Base-by-base conservation (phyloP, 2,113 vertebrate species). In the Nesogale talazaci region DNA sequence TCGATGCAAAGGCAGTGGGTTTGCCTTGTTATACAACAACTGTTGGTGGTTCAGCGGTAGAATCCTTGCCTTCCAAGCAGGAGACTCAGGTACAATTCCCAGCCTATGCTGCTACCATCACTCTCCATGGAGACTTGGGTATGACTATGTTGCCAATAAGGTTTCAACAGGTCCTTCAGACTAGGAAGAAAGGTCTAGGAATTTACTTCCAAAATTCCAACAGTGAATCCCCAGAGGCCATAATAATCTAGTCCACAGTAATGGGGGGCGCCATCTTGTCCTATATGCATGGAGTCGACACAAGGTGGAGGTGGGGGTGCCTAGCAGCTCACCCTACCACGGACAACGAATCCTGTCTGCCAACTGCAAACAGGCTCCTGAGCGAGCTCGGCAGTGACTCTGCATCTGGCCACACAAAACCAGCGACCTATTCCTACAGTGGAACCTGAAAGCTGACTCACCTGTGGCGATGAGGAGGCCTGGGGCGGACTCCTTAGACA, bases 391-490 rank as follows among this genome's bases (percentile, higher is more conserved):
- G 17, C 0, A 10, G 78, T n/a, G 23, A 25, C 40, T 2, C 1
- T 10, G 9, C 46, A 52, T 52, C 46, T 1, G 22, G 79, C 65
- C 77, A 17, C 42, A 1, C 0, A 0, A 3, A 20, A 11, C 34
- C 25, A n/a, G 34, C 3, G 2, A 20, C 12, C 0, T 0, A 20
- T 27, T 23, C 23, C 20, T 0, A 3, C 4, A 61, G 36, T 5
- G 40, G 36, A 4, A 4, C 3, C 2, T 22, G 23, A 19, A 36
- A 27, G 34, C 1, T 11, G 1, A 85, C 6, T 89, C 96, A 99
- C 99, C 99, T 1, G 99, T 99, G 91, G 99, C 99, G 38, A 99
- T 98, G 95, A 99, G 98, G 95, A 99, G 98, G 36, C 99, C 99
- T 0, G 99, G 99, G 0, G 99, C 99, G 0, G 99, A 99, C 95